Evolutionary conservation across 2,113 vertebrate genomes (phyloP), one percentile per base, ranked within the genome.

Genomic region (Empidonax traillii): DNA sequence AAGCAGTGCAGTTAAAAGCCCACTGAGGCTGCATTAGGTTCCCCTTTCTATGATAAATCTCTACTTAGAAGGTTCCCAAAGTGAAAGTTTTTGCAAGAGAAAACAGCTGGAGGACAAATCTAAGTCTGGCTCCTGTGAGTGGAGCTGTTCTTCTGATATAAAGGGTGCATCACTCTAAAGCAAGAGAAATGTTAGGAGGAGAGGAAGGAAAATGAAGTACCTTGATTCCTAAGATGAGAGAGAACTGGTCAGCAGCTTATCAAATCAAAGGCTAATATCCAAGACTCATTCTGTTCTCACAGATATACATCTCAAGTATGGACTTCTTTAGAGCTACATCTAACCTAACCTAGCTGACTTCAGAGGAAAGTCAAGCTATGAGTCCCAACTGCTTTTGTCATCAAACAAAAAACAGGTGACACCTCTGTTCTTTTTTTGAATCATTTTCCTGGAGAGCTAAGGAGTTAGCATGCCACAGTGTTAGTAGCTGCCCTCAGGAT

Each of bases 261-360:
- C n/a, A 77, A 96, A 90, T 87, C n/a, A 85, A 96, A 96, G 83
- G 81, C 82, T 96, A 95, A 94, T 90, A 90, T 74, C 75, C 71
- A 82, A 63, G 46, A 52, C 33, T 53, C 22, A 47, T 59, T 44
- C 17, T 77, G 8, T 52, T 86, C 63, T 76, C 35, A 81, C 21
- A 61, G 35, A 14, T 25, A 49, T 12, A 9, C 11, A 58, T 68
- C 15, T 81, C 17, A 59, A 90, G 24, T 18, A 49, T 8, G 37
- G 37, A 52, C 21, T 92, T 56, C 12, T 19, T 59, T 43, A 67
- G 39, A 77, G 21, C 33, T 53, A 47, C 51, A 71, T 10, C n/a
- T 63, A 72, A 78, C 8, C 65, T 51, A 78, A 85, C 12, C 9
- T 14, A 62, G 56, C 20, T 6, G 4, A 76, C 84, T 44, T 63